Evolutionary conservation across 2,797 vertebrate species (phyloP).

Genomic region (Cynodonichthys magdalenae): DNA sequence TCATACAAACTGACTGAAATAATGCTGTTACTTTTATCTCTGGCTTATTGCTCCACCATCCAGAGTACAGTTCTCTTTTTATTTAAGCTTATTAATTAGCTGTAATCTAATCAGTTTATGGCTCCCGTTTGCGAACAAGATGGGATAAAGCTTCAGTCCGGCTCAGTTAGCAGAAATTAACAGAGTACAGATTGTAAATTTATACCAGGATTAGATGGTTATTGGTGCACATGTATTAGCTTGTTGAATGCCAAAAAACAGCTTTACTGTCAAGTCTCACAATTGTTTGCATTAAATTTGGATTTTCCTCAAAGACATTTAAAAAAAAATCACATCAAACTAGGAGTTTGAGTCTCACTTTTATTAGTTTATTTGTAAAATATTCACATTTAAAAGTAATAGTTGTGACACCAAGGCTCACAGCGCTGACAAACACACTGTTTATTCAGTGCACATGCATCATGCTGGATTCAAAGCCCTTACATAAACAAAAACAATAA

Average conservation of each 20-base stretch:
- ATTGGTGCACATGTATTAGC: constrained; percentile 1
- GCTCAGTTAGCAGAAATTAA: background rate
- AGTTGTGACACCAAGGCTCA: constrained; percentile 71
- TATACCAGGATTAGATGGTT: constrained; percentile 3
- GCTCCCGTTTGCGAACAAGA: constrained; percentile 17
- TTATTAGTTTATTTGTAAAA: constrained; percentile 75
- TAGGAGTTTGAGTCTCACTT: constrained; percentile 48
- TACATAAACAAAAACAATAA: constrained; percentile 33
- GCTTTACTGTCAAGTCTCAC: background rate
- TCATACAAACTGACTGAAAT: background rate
- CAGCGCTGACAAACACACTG: constrained; percentile 75
- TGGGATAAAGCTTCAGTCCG: background rate
- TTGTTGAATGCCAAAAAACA: background rate
- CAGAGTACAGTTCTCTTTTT: background rate
- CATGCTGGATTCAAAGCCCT: constrained; percentile 77
- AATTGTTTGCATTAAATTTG: background rate
- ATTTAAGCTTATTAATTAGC: constrained; percentile 8
- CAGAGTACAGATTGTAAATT: constrained; percentile 9
- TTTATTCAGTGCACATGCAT: constrained; percentile 78
- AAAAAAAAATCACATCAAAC: constrained; percentile 24
- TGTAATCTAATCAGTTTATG: constrained; percentile 3
- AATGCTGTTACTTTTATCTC: background rate
- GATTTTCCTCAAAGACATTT: constrained; percentile 8
- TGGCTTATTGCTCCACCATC: background rate
- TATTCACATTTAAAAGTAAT: constrained; percentile 73